Evolutionary conservation across 2,113 vertebrate species (phyloP).

Genomic region (Brienomyrus brachyistius): DNA sequence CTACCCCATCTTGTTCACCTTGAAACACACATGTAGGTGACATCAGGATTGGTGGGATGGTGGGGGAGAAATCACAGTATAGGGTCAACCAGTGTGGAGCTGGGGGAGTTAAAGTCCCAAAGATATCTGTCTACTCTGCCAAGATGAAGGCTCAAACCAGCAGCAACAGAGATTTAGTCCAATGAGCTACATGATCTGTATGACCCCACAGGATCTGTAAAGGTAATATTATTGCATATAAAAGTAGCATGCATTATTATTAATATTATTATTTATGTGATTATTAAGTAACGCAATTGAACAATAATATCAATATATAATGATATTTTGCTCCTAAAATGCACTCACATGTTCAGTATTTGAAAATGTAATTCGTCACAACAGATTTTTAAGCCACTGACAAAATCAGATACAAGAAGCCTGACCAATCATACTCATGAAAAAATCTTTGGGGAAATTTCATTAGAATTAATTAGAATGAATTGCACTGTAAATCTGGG

Average conservation of each 20-base stretch:
- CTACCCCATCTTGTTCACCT: not conserved
- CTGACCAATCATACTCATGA: not conserved
- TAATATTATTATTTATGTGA: not conserved
- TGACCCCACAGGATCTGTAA: not conserved
- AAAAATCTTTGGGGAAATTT: not conserved
- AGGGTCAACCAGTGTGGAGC: not conserved
- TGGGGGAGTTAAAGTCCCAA: not conserved
- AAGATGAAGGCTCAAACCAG: not conserved
- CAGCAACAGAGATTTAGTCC: not conserved
- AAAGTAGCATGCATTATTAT: not conserved
- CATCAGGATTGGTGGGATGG: too few relatives aligned
- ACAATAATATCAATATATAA: not conserved
- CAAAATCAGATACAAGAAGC: not conserved
- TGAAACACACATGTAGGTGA: not conserved
- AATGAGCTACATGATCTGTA: not conserved
- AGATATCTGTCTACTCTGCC: not conserved
- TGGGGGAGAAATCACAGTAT: not conserved
- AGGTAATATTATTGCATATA: not conserved
- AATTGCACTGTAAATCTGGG: not conserved
- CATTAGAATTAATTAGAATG: not conserved
- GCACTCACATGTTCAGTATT: not conserved
- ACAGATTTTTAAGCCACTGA: not conserved
- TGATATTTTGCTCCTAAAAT: not conserved
- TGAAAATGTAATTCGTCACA: not conserved
- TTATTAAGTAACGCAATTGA: not conserved